A percentile compares a stretch with the other conserved stretches of the same genome.
phyloP scores from a whole-genome alignment of 2,888 invertebrate species.

The Acrocyrtus sp. region DNA sequence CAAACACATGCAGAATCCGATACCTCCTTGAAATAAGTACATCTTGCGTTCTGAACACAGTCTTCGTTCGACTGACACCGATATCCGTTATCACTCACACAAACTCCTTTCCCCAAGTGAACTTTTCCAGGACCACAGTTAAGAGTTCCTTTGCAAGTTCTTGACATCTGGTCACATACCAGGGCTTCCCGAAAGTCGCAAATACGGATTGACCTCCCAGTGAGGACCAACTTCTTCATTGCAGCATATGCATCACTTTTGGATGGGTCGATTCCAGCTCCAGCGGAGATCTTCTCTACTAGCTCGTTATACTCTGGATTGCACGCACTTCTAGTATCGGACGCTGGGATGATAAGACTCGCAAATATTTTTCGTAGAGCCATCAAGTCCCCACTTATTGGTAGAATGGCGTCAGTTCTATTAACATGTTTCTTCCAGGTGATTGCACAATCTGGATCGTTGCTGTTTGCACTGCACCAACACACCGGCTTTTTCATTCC shows the following conservation, averaged over 20 bases:
- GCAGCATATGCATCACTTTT: background rate
- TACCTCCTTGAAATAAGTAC: background rate
- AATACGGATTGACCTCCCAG: background rate
- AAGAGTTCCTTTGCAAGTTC: background rate
- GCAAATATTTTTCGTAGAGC: background rate
- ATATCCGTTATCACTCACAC: background rate
- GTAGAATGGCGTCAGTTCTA: too few species aligned
- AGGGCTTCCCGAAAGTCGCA: background rate
- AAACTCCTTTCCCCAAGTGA: background rate
- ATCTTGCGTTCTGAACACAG: background rate
- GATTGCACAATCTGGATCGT: too few species aligned
- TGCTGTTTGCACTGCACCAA: constrained; percentile 12
- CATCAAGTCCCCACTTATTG: background rate
- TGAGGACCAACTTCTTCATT: background rate
- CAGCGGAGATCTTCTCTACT: background rate
- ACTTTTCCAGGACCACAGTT: too few species aligned
- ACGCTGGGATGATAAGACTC: background rate
- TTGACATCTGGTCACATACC: background rate
- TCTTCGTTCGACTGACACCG: background rate
- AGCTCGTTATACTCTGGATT: constrained; percentile 1
- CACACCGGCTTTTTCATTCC: constrained; percentile 21
- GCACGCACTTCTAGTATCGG: background rate
- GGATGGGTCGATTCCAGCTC: constrained; percentile 4
- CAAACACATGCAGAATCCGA: background rate
- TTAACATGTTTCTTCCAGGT: background rate